Base-by-base conservation (phyloP, 2,113 vertebrate species). In the Verasper variegatus region DNA sequence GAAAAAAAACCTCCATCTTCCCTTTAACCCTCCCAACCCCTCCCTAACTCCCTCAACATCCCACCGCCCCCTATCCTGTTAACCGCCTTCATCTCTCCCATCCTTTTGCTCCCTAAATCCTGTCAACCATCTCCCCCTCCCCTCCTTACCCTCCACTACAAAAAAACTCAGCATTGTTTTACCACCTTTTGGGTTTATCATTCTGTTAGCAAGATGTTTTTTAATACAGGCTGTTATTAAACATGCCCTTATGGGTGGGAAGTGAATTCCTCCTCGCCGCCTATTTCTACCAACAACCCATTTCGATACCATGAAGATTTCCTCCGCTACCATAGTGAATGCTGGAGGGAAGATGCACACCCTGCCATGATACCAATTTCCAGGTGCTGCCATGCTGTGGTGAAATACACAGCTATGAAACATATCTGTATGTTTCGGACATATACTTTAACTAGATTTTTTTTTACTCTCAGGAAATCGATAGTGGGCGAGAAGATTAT, bases 361-460 rank as follows among this genome's bases (percentile, higher is more conserved):
- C 66, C 54, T 65, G 72, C 72, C 82, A 77, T 75, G 66, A 82
- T 84, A 63, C 61, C 79, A 84, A 84, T 84, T 84, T 40, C 69
- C 58, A 73, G 71, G 64, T 71, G 76, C 58, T 55, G 21, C 57
- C 84, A 71, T 62, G 81, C 87, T 84, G 76, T 37, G 66, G 47
- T 82, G 55, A 84, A 76, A 71, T 71, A 76, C 58, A 72, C 42
- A 47, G 20, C 78, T 56, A 54, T 79, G 67, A 68, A 82, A 49
- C 59, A 77, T 75, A 80, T 66, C 76, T 63, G 62, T 69, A 47
- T 71, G 66, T 74, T 77, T 75, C 52, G 68, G 57, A 84, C 58
- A 66, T 37, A 64, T 23, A 79, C 59, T 56, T 81, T 68, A 55
- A 63, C 55, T 64, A 59, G 55, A 67, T 5, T 70, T 71, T 51